phyloP scores from a whole-genome alignment of 2,113 vertebrate species.

The Scartelaos histophorus region DNA sequence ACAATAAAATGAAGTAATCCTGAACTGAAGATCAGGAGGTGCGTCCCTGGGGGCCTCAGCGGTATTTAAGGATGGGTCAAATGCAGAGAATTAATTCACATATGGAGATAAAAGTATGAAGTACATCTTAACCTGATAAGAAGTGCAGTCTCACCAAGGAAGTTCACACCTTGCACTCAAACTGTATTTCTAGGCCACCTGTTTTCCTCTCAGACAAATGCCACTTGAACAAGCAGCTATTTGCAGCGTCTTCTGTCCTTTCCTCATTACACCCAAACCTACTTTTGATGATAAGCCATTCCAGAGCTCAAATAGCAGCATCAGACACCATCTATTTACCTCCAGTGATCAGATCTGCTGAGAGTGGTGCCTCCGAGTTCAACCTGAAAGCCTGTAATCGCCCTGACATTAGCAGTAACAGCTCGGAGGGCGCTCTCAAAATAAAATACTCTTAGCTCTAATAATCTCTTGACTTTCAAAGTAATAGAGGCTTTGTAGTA shows the following conservation, averaged over 20 bases:
- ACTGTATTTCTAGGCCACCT: neutral
- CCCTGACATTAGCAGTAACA: neutral
- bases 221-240: neutral
- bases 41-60: no score
- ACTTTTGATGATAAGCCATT: neutral
- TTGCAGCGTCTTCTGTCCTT: neutral
- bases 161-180: neutral
- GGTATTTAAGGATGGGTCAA: no score
- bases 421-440: neutral
- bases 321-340: conserved; percentile 3
- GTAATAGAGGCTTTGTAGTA: neutral
- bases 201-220: neutral
- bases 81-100: no score
- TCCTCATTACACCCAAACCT: neutral
- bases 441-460: neutral
- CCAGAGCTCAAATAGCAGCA: neutral
- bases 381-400: conserved; percentile 1
- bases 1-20: no score
- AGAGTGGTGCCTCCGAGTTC: neutral
- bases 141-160: neutral
- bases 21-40: no score
- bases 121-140: no score
- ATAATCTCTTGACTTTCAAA: neutral
- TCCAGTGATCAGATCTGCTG: neutral
- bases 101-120: no score